Base-by-base conservation (phyloP, 2,113 vertebrate species). In the Seriola quinqueradiata region DNA sequence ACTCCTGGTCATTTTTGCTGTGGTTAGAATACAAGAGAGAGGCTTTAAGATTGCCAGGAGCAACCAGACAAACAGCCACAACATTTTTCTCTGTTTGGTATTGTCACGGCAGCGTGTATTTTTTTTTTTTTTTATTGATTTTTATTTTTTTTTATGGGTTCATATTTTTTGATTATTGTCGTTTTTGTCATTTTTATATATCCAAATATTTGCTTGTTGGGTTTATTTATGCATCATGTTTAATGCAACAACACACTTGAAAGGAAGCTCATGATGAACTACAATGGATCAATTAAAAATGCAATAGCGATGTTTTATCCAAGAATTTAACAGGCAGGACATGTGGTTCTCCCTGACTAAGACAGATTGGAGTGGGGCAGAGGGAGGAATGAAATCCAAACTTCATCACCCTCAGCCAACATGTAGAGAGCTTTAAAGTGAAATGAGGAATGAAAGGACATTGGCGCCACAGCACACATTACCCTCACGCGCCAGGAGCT, bases 401-500 rank as follows among this genome's bases (percentile, higher is more conserved):
- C 85, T 75, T 83, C 84, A 89, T 89, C 72, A 64, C 7, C 5
- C 77, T 73, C 76, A 85, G 88, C 82, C 88, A 88, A 92, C 77
- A 81, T 57, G 66, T 54, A 66, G 82, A 86, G 73, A 40, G 72
- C 77, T 90, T 74, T 87, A 87, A 79, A 84, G 78, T 79, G 72
- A 85, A 90, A 89, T 88, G 89, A 89, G 75, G 67, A 90, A 72
- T 82, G 89, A 75, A 86, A 87, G 79, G 82, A 90, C 81, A 73
- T 59, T 54, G 81, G 79, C 48, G 23, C 58, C 44, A 9, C 5
- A 50, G 82, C 74, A 68, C 75, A 79, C 71, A 89, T 90, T 64
- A 90, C 66, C 77, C 38, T 9, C 80, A 75, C 74, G 55, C 8
- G 52, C 71, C 83, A 72, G 78, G 68, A 93, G 83, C 84, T 92